Conservation (phyloP, 2,888 invertebrate species). For the Lithophane semibrunnea region DNA sequence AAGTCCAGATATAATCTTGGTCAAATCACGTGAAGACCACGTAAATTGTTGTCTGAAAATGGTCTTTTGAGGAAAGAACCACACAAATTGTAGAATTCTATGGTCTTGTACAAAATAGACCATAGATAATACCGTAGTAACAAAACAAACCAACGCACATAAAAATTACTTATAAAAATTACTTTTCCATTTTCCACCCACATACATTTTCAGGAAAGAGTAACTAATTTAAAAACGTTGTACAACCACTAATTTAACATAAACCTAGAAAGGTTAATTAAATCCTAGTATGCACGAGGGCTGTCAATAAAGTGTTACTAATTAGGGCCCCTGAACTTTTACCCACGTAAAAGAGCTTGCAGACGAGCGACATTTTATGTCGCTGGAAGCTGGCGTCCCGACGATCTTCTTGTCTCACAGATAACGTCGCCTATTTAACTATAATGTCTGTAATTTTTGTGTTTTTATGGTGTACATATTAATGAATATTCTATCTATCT, state of each 20-base stretch:
- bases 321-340: slow-evolving; percentile 63
- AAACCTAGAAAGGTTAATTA: slow-evolving; percentile 51
- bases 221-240: slow-evolving; percentile 14
- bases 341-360: neutral
- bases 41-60: no score
- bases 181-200: neutral
- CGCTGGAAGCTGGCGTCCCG: neutral
- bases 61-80: no score
- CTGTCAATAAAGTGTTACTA: slow-evolving; percentile 61
- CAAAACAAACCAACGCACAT: neutral
- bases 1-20: no score
- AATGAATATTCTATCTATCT: no score
- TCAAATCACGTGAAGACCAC: no score
- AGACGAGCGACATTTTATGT: slow-evolving; percentile 12
- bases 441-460: no score
- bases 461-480: no score
- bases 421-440: no score
- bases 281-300: slow-evolving; percentile 37
- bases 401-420: no score
- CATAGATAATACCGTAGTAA: neutral
- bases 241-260: slow-evolving; percentile 26
- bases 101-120: no score
- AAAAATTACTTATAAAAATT: slow-evolving; percentile 4
- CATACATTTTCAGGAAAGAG: neutral
- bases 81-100: neutral